Conservation (phyloP, 2,888 invertebrate genomes). For the Zele albiditarsus region DNA sequence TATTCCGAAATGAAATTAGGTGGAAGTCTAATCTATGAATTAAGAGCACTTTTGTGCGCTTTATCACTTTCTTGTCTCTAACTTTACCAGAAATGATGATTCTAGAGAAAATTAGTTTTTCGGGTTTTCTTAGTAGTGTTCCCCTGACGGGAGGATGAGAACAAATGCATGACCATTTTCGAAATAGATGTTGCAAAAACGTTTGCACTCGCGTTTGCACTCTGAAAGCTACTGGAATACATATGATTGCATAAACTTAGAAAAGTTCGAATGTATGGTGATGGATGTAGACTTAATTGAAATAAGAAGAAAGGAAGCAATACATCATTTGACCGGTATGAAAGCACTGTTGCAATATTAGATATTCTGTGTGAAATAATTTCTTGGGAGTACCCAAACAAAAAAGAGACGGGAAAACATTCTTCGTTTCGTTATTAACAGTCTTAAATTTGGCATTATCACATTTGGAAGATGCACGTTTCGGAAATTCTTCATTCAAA, state of each 20-base stretch:
- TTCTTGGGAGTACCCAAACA: not conserved
- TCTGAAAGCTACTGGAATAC: conserved; percentile 6
- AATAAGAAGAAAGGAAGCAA: too few relatives aligned
- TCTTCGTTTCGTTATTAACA: not conserved
- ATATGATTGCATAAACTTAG: not conserved
- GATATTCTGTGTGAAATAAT: not conserved
- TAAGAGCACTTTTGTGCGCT: too few relatives aligned
- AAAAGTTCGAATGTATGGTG: not conserved
- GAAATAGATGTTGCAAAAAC: not conserved
- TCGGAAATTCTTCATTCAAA: not conserved
- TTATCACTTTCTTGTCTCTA: too few relatives aligned
- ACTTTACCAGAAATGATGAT: too few relatives aligned
- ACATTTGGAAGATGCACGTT: conserved; percentile 7
- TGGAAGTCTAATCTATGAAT: too few relatives aligned
- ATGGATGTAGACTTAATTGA: not conserved
- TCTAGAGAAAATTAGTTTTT: too few relatives aligned
- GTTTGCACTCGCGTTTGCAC: conserved; percentile 17
- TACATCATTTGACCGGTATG: not conserved
- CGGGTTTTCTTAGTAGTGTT: too few relatives aligned
- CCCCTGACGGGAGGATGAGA: not conserved
- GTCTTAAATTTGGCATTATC: not conserved
- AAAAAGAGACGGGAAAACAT: not conserved
- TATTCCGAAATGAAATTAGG: too few relatives aligned
- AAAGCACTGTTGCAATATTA: not conserved
- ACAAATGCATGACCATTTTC: not conserved